A percentile compares a stretch with the other conserved stretches of the same genome.
These are phyloP conservation scores for Amphipoea oculea DNA, from an alignment of 2,888 invertebrate genomes.

Conservation along the genomic window DNA sequence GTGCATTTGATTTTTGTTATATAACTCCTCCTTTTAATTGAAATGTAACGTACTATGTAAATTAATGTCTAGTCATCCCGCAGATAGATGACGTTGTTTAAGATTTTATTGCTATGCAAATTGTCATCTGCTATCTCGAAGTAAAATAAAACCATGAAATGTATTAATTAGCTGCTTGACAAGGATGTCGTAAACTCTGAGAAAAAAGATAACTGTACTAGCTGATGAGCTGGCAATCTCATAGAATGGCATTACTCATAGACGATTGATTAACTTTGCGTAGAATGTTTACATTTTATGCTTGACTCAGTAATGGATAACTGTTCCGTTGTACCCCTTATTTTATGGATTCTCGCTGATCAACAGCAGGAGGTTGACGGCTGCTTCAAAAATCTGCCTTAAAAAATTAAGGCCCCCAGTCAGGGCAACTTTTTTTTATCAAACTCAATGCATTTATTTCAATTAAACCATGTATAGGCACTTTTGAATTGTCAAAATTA, in stretches of 20 bases:
- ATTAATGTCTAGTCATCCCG: neutral
- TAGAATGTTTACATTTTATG: neutral
- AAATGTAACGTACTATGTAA: neutral
- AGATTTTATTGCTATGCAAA: slow-evolving; percentile 27
- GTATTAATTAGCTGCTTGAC: neutral
- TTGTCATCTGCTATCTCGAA: slow-evolving; percentile 1
- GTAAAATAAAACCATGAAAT: slow-evolving; percentile 32
- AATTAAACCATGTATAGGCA: too few relatives aligned
- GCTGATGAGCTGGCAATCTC: slow-evolving; percentile 31
- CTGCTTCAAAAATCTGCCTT: too few relatives aligned
- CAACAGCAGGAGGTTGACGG: too few relatives aligned
- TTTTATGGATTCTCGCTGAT: too few relatives aligned
- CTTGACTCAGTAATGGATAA: neutral
- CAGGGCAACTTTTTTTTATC: too few relatives aligned
- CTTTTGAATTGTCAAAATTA: too few relatives aligned
- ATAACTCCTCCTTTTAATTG: neutral
- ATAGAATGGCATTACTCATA: slow-evolving; percentile 18
- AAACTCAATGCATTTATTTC: too few relatives aligned
- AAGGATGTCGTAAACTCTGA: slow-evolving; percentile 24
- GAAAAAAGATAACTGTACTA: slow-evolving; percentile 3
- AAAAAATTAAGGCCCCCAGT: too few relatives aligned
- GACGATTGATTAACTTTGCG: neutral
- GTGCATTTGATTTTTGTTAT: too few relatives aligned
- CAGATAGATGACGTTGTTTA: neutral
- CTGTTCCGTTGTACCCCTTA: neutral